phyloP scores from a whole-genome alignment of 2,797 vertebrate species.

The Micropoecilia bifurca region DNA sequence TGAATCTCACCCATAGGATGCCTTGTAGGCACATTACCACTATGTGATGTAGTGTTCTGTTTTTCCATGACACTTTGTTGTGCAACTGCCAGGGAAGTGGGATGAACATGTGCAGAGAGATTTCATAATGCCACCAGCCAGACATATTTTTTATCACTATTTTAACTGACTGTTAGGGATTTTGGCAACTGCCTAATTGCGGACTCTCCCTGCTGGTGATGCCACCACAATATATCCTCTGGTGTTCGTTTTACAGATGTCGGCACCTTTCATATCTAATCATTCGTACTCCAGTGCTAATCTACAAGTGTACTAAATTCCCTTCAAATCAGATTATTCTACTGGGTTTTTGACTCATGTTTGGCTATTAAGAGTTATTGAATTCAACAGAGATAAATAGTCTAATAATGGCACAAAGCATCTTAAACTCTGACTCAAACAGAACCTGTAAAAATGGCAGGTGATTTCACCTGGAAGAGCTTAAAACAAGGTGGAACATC shows the following conservation, averaged over 20 bases:
- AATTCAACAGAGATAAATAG: neutral
- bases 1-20: neutral
- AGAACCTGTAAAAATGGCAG: neutral
- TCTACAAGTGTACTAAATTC: neutral
- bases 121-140: neutral
- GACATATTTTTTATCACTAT: neutral
- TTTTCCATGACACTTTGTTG: neutral
- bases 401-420: neutral
- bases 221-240: neutral
- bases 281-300: neutral
- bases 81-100: neutral
- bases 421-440: neutral
- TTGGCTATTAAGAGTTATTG: neutral
- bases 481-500: neutral
- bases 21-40: neutral
- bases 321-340: neutral
- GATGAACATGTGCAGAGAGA: neutral
- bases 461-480: neutral
- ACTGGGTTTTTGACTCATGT: neutral
- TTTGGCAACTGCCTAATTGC: neutral
- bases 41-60: neutral
- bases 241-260: neutral
- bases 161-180: neutral
- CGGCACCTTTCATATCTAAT: neutral
- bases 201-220: neutral